Evolutionary conservation across 2,797 vertebrate species (phyloP).

Genomic region (Gymnoscopelus microlampas): DNA sequence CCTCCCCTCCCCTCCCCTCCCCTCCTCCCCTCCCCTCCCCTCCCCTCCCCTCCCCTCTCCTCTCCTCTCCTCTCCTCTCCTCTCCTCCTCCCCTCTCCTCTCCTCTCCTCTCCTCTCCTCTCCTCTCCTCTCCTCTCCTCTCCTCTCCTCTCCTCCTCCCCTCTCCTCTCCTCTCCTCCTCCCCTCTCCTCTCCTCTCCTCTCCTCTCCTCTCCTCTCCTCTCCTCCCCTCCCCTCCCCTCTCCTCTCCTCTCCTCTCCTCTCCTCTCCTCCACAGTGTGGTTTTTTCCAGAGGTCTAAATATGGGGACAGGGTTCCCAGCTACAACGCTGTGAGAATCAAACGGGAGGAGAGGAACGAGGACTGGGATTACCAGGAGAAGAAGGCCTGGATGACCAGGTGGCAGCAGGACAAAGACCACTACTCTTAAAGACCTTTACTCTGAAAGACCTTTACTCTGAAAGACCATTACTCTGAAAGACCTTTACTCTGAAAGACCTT

Average conservation of each 20-base stretch:
- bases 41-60: too few species aligned
- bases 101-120: too few species aligned
- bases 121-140: constrained; percentile 25
- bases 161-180: too few species aligned
- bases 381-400: constrained; percentile 94
- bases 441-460: too few species aligned
- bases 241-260: constrained; percentile 25
- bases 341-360: constrained; percentile 85
- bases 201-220: too few species aligned
- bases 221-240: too few species aligned
- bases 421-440: constrained; percentile 80
- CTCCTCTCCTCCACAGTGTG: constrained; percentile 80
- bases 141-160: too few species aligned
- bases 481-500: too few species aligned
- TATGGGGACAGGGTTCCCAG: constrained; percentile 92
- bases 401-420: constrained; percentile 80
- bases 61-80: too few species aligned
- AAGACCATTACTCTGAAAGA: too few species aligned
- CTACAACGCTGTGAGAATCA: constrained; percentile 93
- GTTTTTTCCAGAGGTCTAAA: constrained; percentile 94
- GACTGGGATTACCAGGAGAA: constrained; percentile 82
- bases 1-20: constrained; percentile 35
- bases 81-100: too few species aligned
- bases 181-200: too few species aligned
- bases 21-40: background rate